A percentile compares a stretch with the other conserved stretches of the same genome.
Evolutionary conservation across 2,888 invertebrate genomes (phyloP).

Genomic region (Stenotaenia linearis): DNA sequence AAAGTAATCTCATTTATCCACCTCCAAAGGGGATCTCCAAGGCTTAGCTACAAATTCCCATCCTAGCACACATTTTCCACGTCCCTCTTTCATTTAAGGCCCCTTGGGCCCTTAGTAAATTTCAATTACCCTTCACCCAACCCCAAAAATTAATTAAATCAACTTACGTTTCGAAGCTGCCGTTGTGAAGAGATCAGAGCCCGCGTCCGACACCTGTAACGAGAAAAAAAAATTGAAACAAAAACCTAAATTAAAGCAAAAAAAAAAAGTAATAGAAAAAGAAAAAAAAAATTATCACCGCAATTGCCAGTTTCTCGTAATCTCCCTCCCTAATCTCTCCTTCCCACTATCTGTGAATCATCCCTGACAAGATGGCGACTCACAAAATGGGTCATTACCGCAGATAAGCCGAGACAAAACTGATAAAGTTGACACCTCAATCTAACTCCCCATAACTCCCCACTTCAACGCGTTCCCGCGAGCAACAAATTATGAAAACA

Average conservation of each 20-base stretch:
- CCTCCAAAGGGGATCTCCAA: too few relatives aligned
- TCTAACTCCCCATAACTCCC: background rate
- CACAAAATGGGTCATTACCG: background rate
- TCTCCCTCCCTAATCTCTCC: background rate
- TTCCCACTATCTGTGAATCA: background rate
- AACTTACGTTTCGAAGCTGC: conserved; percentile 54
- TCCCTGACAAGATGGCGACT: background rate
- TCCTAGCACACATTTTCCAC: too few relatives aligned
- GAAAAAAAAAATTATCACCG: background rate
- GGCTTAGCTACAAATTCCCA: too few relatives aligned
- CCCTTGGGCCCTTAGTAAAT: too few relatives aligned
- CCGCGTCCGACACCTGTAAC: conserved; percentile 65
- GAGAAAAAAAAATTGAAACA: conserved; percentile 29
- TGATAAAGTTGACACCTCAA: background rate
- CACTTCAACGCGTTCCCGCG: background rate
- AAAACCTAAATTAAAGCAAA: background rate
- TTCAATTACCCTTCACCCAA: too few relatives aligned
- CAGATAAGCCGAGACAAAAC: background rate
- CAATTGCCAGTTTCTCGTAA: background rate
- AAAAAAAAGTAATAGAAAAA: background rate
- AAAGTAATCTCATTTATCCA: too few relatives aligned
- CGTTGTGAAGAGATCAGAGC: conserved; percentile 64
- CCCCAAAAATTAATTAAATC: background rate
- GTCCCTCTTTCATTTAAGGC: too few relatives aligned
- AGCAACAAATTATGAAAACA: background rate